phyloP scores from a whole-genome alignment of 2,888 invertebrate species.

The Oscheius sp. region DNA sequence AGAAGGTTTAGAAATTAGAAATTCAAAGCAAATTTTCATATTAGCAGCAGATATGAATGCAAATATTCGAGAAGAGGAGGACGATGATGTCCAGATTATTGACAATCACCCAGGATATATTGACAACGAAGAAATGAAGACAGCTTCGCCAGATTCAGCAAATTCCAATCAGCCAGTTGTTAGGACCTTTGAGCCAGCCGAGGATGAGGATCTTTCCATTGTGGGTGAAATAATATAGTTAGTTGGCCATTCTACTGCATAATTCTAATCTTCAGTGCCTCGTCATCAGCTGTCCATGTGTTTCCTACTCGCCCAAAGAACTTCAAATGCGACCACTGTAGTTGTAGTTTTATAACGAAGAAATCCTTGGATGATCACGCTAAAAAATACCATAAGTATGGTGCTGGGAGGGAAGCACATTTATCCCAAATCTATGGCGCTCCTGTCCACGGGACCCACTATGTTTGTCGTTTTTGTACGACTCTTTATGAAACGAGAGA shows the following conservation, averaged over 20 bases:
- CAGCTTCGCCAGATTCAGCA: neutral
- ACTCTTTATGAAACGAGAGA: conserved; percentile 32
- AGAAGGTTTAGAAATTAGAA: too few species aligned
- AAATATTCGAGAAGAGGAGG: conserved; percentile 12
- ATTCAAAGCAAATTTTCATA: too few species aligned
- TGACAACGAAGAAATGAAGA: conserved; percentile 28
- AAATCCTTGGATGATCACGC: conserved; percentile 20
- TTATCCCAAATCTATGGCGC: conserved; percentile 35
- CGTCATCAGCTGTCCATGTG: too few species aligned
- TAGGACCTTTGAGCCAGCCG: conserved; percentile 18
- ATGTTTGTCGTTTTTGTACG: conserved; percentile 39
- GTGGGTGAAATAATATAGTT: conserved; percentile 45
- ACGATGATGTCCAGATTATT: neutral
- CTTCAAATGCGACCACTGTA: conserved; percentile 37
- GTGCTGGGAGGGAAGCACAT: conserved; percentile 27
- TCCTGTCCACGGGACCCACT: conserved; percentile 11
- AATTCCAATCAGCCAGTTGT: neutral
- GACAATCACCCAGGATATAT: conserved; percentile 33
- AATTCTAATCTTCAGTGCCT: too few species aligned
- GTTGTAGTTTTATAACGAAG: conserved; percentile 31
- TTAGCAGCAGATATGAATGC: neutral
- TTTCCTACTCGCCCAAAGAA: conserved; percentile 32
- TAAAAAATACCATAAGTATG: conserved; percentile 30
- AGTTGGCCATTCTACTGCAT: too few species aligned
- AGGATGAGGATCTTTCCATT: conserved; percentile 41